These are phyloP conservation scores for Drosophila affinis DNA, from an alignment of 2,888 invertebrate genomes.

Conservation along the genomic window DNA sequence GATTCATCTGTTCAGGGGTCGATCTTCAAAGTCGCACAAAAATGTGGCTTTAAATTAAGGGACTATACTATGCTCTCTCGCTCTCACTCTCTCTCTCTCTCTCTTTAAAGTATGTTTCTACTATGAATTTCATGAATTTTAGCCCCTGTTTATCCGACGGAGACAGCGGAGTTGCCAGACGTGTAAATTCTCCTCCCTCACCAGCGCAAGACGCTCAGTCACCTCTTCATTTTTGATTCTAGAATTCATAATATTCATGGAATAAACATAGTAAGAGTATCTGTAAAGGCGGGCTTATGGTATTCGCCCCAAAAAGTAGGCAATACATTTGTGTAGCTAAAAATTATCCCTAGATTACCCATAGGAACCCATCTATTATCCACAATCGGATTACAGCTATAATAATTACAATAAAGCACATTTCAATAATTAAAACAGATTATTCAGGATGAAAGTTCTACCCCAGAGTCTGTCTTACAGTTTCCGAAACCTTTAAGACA, in stretches of 20 bases:
- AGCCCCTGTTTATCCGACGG: not conserved
- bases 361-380: not conserved
- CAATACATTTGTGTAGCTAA: conserved; percentile 3
- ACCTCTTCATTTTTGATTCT: too few relatives aligned
- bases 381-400: too few relatives aligned
- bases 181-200: too few relatives aligned
- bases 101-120: not conserved
- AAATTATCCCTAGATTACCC: not conserved
- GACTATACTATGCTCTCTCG: too few relatives aligned
- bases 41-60: conserved; percentile 10
- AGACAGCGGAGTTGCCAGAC: too few relatives aligned
- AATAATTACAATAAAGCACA: too few relatives aligned
- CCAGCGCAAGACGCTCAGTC: too few relatives aligned
- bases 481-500: too few relatives aligned
- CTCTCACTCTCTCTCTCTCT: not conserved
- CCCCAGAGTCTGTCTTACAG: too few relatives aligned
- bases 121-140: not conserved
- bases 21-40: conserved; percentile 12
- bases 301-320: conserved; percentile 29
- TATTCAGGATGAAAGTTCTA: too few relatives aligned
- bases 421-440: too few relatives aligned
- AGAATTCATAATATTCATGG: too few relatives aligned
- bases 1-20: not conserved
- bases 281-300: not conserved
- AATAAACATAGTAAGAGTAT: not conserved